Conservation (phyloP, 2,113 vertebrate species). For the Tachycineta bicolor region DNA sequence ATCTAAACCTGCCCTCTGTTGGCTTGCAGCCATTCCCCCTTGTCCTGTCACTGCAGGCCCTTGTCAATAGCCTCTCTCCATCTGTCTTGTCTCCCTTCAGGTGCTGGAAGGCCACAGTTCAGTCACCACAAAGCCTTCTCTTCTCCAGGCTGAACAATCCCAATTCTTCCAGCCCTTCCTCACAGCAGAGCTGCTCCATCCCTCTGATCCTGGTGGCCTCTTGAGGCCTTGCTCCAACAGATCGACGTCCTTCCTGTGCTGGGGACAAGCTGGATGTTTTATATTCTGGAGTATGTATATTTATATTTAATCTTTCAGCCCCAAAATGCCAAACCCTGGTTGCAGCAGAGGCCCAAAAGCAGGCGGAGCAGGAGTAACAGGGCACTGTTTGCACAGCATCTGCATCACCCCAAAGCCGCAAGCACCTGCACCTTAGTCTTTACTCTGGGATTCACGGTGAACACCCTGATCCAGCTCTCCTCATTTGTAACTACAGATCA, state of each 20-base stretch:
- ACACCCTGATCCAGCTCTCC: neutral
- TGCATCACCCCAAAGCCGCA: neutral
- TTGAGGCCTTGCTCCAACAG: neutral
- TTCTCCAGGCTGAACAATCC: neutral
- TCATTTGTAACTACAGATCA: accelerated
- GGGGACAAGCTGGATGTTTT: neutral
- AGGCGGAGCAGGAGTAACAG: neutral
- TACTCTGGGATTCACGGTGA: neutral
- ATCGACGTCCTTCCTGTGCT: neutral
- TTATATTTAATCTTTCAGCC: neutral
- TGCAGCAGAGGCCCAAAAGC: neutral
- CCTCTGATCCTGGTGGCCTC: neutral
- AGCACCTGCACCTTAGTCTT: too few relatives aligned
- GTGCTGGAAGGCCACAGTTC: neutral
- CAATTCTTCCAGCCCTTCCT: neutral
- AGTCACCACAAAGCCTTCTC: too few relatives aligned
- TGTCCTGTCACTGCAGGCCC: neutral
- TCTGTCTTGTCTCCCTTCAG: neutral
- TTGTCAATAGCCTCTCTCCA: neutral
- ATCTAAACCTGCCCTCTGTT: neutral
- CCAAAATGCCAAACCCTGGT: neutral
- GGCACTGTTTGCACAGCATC: neutral
- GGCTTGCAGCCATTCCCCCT: neutral
- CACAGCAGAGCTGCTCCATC: neutral
- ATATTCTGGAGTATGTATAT: neutral